Base-by-base conservation (phyloP, 2,797 vertebrate genomes). In the Eulemur albifrons region DNA sequence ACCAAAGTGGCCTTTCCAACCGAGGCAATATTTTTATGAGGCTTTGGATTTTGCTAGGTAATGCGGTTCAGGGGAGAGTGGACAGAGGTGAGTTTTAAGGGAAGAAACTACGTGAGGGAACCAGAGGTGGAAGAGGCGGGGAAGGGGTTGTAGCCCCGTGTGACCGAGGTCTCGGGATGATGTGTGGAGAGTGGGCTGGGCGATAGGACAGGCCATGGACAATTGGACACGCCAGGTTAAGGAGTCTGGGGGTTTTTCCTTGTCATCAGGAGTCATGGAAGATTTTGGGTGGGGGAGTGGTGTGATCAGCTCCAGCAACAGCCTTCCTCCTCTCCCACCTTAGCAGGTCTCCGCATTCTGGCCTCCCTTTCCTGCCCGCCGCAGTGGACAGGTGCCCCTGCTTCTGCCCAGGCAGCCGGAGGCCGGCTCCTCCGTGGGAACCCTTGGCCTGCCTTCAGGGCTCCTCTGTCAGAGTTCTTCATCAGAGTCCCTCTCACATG, bases 401-500 rank as follows among this genome's bases (percentile, higher is more conserved):
- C 38, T 40, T 32, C n/a, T 38, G 38, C 2, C 45, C 27, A 27
- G 5, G 10, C 7, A 14, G 20, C 15, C 27, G 21, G n/a, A 80
- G 59, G 13, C 3, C 0, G 0, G 2, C 30, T 61, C 25, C 48
- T 75, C 20, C 7, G 2, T 5, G 13, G 32, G 50, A 32, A 35
- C 13, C 25, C 20, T 27, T 45, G 30, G 40, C 14, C n/a, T 61
- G 61, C 32, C n/a, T 48, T 72, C 32, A 61, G 65, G 25, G 38
- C 38, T 48, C 83, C 80, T 30, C 48, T 20, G 17, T 17, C 11
- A 1, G 10, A 3, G 23, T 80, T 81, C 59, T 40, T 73, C 40
- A 77, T 72, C 38, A 73, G 30, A 17, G 52, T 95, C 48, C 87
- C 63, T 82, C 57, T 89, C 59, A 52, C 67, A 45, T 81, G 50